These are phyloP conservation scores for Acipenser oxyrinchus DNA, from an alignment of 2,797 vertebrate genomes.

Conservation along the genomic window DNA sequence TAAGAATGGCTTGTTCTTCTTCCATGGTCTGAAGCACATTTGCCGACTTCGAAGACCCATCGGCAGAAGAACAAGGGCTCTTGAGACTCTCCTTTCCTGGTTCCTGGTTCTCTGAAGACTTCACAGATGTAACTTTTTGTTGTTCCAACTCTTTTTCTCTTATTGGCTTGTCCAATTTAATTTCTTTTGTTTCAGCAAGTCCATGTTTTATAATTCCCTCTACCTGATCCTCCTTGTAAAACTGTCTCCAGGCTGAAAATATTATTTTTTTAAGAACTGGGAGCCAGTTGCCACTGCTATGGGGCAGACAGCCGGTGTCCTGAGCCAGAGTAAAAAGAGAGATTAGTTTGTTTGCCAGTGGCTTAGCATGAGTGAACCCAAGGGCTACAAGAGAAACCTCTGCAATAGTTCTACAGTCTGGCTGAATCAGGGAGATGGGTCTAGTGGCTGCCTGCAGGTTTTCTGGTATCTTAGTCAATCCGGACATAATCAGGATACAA, in stretches of 20 bases:
- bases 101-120: constrained; percentile 12
- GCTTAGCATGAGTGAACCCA: constrained; percentile 61
- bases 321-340: constrained; percentile 56
- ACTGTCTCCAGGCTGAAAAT: constrained; percentile 37
- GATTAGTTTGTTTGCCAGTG: constrained; percentile 54
- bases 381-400: constrained; percentile 63
- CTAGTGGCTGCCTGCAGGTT: constrained; percentile 58
- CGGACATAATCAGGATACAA: constrained; percentile 56
- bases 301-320: constrained; percentile 50
- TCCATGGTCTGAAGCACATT: constrained; percentile 27
- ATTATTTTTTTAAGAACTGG: constrained; percentile 57
- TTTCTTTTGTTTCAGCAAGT: background rate
- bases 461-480: constrained; percentile 43
- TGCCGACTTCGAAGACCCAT: constrained; percentile 10
- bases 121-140: constrained; percentile 10
- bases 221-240: constrained; percentile 26
- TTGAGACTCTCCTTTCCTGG: constrained; percentile 12
- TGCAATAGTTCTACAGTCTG: constrained; percentile 54
- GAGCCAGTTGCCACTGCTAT: constrained; percentile 40
- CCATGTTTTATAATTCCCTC: constrained; percentile 18
- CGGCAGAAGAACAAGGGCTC: constrained; percentile 11
- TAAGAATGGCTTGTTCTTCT: constrained; percentile 64
- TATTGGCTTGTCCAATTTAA: background rate
- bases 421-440: constrained; percentile 57
- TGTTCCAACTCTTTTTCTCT: background rate